Evolutionary conservation across 2,113 vertebrate genomes (phyloP).

Genomic region (Rhegmatorhina hoffmannsi): DNA sequence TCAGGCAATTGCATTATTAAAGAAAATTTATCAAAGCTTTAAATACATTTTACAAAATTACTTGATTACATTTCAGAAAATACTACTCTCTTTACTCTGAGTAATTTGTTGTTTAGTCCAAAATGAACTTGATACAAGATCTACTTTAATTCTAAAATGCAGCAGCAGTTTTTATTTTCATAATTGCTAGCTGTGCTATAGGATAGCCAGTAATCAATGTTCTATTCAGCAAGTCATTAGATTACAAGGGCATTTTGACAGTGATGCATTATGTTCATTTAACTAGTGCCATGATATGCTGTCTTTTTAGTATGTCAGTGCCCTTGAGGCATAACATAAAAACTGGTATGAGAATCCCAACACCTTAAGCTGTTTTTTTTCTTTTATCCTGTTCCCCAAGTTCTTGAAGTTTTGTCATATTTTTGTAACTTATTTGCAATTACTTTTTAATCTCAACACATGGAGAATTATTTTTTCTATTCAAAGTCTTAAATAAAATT

Average conservation of each 20-base stretch:
- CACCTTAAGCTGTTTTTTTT: background rate
- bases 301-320: constrained; percentile 5
- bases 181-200: background rate
- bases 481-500: background rate
- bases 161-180: background rate
- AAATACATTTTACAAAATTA: background rate
- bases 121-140: background rate
- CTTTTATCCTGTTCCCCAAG: background rate
- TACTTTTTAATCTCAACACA: background rate
- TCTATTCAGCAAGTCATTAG: constrained; percentile 52
- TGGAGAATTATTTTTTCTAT: background rate
- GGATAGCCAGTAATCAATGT: background rate
- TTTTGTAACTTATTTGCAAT: background rate
- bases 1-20: background rate
- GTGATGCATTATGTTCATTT: constrained; percentile 43
- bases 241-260: constrained; percentile 62
- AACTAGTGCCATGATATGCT: constrained; percentile 1
- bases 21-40: background rate
- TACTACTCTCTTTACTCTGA: background rate
- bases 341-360: background rate
- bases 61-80: background rate
- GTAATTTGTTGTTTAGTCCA: background rate
- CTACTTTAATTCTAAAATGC: background rate
- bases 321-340: constrained; percentile 34
- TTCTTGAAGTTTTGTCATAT: background rate